Base-by-base conservation (phyloP, 2,797 vertebrate species). In the Melanotaenia pygmaea region DNA sequence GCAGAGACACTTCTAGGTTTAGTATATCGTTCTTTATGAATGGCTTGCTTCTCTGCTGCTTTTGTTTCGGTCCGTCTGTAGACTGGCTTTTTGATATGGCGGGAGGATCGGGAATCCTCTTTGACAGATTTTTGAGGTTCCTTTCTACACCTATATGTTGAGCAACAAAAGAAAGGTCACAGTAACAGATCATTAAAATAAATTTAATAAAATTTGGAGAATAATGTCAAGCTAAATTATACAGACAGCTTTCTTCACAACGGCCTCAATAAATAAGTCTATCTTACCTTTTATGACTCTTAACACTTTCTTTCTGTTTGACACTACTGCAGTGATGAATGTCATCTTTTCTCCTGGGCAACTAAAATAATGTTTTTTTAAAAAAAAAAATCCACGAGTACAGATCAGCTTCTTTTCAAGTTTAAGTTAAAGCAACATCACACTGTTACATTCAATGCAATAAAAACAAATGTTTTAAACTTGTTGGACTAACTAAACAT, bases 61-160 rank as follows among this genome's bases (percentile, higher is more conserved):
- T 66, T 32, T 9, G 64, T 50, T 79, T 81, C 70, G 64, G 40
- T 1, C 63, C 43, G 57, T 59, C 58, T 91, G 76, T 86, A 89
- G 22, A 79, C 61, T 34, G 91, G 70, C 20, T 84, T 88, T 87
- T 89, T 92, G 50, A 85, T 70, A 3, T 63, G 65, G 28, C 64
- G 87, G 10, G 16, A 38, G 47, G 72, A 80, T 51, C 68, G 69
- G 50, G 70, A 66, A 45, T 34, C 74, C 38, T 86, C 68, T 56
- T 82, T 72, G 43, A 43, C 24, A 0, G 11, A 13, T 1, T 37
- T 70, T 50, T 69, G 58, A 8, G 24, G 22, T 43, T 82, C 72
- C 14, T 67, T 38, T 64, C 47, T 18, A 67, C 1, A 9, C 18
- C 91, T 92, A 53, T 5, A 65, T 58, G 50, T 59, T 38, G 37